Percentiles rank a stretch among this genome's conserved stretches.
Evolutionary conservation across 2,113 vertebrate genomes (phyloP).

Genomic region (Oreocharis arfaki): DNA sequence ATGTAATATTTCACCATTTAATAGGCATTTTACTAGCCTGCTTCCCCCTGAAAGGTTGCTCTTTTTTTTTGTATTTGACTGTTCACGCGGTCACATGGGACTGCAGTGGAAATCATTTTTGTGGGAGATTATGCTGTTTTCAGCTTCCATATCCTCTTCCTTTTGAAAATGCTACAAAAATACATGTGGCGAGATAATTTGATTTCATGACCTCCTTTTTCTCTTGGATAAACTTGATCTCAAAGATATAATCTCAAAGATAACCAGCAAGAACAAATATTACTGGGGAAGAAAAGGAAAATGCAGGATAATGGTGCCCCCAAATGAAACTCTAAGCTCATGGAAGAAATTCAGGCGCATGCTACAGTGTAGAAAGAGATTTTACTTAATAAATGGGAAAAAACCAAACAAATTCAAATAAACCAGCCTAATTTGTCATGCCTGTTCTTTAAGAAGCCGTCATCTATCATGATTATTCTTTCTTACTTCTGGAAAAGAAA

Average conservation of each 20-base stretch:
- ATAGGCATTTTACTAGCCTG: background rate
- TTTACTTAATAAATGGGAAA: background rate
- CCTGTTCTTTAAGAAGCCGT: background rate
- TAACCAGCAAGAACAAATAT: background rate
- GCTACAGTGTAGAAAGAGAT: background rate
- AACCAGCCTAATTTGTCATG: background rate
- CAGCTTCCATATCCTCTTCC: background rate
- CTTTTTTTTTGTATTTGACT: background rate
- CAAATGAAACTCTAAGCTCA: background rate
- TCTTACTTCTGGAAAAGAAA: background rate
- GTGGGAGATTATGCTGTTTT: background rate
- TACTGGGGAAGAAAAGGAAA: rapidly evolving
- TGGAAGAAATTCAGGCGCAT: background rate
- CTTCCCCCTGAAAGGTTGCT: background rate
- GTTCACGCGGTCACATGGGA: background rate
- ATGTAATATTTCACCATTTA: background rate
- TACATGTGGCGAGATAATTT: background rate
- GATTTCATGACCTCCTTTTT: background rate
- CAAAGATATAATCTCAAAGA: background rate
- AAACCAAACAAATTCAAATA: background rate
- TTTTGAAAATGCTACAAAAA: background rate
- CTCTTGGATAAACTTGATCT: background rate
- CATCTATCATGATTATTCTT: background rate
- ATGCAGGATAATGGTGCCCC: background rate
- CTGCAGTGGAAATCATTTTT: background rate